Evolutionary conservation across 2,113 vertebrate species (phyloP), one percentile per base, ranked within the genome.

Genomic region (Dolichallabes microphthalmus): DNA sequence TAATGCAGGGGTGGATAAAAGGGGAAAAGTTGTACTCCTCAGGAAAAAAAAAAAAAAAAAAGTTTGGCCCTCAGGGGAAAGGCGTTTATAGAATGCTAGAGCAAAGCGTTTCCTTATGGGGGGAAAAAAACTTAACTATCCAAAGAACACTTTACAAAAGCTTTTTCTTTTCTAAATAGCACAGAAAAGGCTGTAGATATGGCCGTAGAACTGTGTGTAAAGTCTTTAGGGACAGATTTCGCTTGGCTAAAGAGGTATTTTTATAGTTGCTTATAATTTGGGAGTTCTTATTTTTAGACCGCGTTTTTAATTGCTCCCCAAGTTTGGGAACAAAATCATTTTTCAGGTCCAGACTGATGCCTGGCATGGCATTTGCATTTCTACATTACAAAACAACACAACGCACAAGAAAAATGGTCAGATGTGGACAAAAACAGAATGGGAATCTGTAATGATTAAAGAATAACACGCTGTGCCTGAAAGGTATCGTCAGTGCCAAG

Each of bases 1-100:
- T 22, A 39, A 45, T 22, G 57, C 58, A 80, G 57, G 25, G 20
- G 20, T 60, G 77, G 55, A 22, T 80, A 60, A 60, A 45, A 80
- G 32, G 60, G 77, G 30, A 22, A 63, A 81, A 81, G 19, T 30
- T 30, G 52, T 20, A 77, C 9, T 57, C 15, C 75, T 77, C 75
- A 77, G 75, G 75, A 19, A 77, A 55, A 77, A 77, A 77, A 7
- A 76, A 76, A 52, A 27, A 76, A 14, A 13, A 39, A 39, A 39
- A 71, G 32, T 74, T 74, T 50, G 71, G 71, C 73, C 45, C 27
- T 20, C 10, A 3, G 55, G 19, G 30, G 55, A 4, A 58, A 58
- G 55, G 53, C 30, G 30, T 58, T 53, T 75, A 27, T 75, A 75
- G 73, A 75, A 75, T 52, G 13, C 50, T 75, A 8, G 73, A 75